These are phyloP conservation scores for Zaprionus lachaisei DNA, from an alignment of 1,140 invertebrate genomes.

Conservation along the genomic window DNA sequence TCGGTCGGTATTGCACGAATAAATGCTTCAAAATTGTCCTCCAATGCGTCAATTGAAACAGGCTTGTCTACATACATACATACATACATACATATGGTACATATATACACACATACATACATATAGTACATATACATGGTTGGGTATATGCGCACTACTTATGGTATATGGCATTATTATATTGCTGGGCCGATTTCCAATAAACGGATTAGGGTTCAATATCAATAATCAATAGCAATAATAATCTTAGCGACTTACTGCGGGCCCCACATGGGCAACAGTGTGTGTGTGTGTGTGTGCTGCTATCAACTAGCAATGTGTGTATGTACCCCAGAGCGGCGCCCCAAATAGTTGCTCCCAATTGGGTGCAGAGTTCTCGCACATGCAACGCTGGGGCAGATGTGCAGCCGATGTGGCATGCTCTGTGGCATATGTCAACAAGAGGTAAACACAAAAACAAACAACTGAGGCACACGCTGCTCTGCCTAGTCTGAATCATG, in stretches of 20 bases:
- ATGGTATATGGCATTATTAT: conserved; percentile 6
- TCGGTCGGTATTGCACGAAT: too few relatives aligned
- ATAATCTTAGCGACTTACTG: conserved; percentile 28
- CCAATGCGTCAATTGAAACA: too few relatives aligned
- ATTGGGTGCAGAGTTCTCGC: conserved; percentile 30
- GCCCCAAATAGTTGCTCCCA: conserved; percentile 39
- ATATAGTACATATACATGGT: too few relatives aligned
- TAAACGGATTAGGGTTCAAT: conserved; percentile 41
- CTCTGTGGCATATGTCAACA: not conserved
- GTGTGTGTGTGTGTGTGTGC: conserved; percentile 5
- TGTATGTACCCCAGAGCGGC: not conserved
- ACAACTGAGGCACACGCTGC: not conserved
- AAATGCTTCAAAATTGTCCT: too few relatives aligned
- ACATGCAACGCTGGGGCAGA: conserved; percentile 11
- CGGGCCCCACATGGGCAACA: conserved; percentile 3
- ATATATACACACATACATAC: not conserved
- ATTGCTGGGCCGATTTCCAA: not conserved
- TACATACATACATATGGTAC: not conserved
- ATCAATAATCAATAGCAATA: conserved; percentile 47
- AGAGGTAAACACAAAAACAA: not conserved
- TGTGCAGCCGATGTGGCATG: not conserved
- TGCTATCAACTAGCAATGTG: conserved; percentile 17
- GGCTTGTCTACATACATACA: not conserved
- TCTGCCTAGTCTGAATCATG: not conserved
- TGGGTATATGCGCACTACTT: conserved; percentile 1